Percentiles rank a stretch among this genome's conserved stretches.
Conservation (phyloP, 2,888 invertebrate species). For the Temnothorax unifasciatus region DNA sequence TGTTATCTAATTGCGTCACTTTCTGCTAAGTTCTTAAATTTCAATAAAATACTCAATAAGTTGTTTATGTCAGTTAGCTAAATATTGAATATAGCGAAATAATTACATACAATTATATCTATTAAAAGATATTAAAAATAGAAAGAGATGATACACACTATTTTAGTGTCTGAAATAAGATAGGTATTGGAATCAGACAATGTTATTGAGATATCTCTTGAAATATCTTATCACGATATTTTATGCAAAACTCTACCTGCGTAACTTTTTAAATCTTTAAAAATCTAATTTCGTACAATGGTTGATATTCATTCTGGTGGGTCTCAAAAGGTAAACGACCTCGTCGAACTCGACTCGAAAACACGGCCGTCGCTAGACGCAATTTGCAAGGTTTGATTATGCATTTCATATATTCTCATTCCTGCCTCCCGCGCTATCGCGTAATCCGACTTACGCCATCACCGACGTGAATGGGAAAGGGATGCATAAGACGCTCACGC, state of each 20-base stretch:
- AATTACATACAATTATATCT: neutral
- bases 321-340: constrained; percentile 9
- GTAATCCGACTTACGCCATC: constrained; percentile 29
- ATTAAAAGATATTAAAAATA: neutral
- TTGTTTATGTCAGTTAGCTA: neutral
- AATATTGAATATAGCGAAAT: neutral
- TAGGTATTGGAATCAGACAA: neutral
- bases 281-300: constrained; percentile 5
- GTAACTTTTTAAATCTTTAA: neutral
- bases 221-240: neutral
- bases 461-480: constrained; percentile 25
- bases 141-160: no score
- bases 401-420: constrained; percentile 39
- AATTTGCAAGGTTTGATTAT: constrained; percentile 43
- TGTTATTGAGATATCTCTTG: neutral
- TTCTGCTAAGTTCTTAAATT: neutral
- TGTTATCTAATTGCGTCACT: neutral
- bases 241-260: neutral
- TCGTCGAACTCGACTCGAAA: constrained; percentile 2
- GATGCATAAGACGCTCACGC: constrained; percentile 55
- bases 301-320: neutral
- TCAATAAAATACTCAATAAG: neutral
- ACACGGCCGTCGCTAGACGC: constrained; percentile 8
- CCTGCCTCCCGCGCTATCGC: neutral
- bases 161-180: neutral